Evolutionary conservation across 2,797 vertebrate genomes (phyloP), one percentile per base, ranked within the genome.

Genomic region (Macropodus opercularis): DNA sequence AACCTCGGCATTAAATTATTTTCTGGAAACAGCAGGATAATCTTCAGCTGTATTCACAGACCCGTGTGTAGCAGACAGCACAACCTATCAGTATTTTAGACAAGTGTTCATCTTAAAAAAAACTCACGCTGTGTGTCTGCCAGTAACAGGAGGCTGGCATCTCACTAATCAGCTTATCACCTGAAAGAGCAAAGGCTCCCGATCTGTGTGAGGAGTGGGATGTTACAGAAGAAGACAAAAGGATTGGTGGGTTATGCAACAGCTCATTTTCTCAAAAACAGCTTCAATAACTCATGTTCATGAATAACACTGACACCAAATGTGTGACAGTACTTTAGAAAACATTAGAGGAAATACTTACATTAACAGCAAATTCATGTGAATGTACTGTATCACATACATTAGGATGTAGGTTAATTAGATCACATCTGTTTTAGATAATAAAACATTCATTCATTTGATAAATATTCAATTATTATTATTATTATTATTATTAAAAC

Each of bases 161-260:
- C 48, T 34, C 55, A 51, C 19, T 69, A 81, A 85, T 84, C 85
- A 82, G 82, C 69, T 87, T 83, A 83, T 40, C 77, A 84, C 80
- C 76, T 86, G 59, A 42, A 29, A 69, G 80, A 69, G 46, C 72
- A 72, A 23, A 52, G 41, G 72, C 62, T 53, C 8, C 34, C 2
- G 48, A 42, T 42, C 64, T 51, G 21, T 18, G 26, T 24, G 39
- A 49, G 21, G 46, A 18, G n/a, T 8, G 24, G 21, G 15, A 21
- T 11, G 8, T 18, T 15, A 23, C 9, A 0, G 49, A 21, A 26
- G 51, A 14, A 43, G 42, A 53, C 48, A 26, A 34, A 41, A 49
- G 35, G 44, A 55, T 46, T 44, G 46, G 27, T 29, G 8, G 61
- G 6, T 85, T 73, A 74, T 55, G 31, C 59, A 77, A 79, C 19